A percentile compares a stretch with the other conserved stretches of the same genome.
Conservation (phyloP, 2,113 vertebrate genomes). For the Eidolon helvum region DNA sequence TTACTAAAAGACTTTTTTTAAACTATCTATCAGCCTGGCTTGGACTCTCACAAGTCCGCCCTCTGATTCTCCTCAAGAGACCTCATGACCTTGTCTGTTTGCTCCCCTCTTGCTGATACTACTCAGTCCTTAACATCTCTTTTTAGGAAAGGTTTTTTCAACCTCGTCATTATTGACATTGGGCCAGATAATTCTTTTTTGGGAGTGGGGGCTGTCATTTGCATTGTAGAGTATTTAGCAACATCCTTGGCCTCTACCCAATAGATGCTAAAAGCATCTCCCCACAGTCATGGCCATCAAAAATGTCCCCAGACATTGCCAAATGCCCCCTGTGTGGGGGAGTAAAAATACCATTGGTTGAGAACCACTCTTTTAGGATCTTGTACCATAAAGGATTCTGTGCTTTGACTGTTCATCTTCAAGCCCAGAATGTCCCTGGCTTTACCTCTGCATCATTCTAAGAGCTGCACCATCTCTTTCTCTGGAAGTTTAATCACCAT, state of each 20-base stretch:
- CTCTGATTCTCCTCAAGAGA: not conserved
- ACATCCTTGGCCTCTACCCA: no score
- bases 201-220: not conserved
- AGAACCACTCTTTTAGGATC: not conserved
- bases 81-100: not conserved
- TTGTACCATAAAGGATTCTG: not conserved
- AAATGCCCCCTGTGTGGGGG: not conserved
- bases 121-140: not conserved
- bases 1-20: not conserved
- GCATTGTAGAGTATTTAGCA: not conserved
- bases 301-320: not conserved
- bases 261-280: not conserved
- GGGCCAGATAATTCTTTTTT: not conserved
- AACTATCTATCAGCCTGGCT: not conserved
- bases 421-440: not conserved
- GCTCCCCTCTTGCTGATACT: not conserved
- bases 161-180: not conserved
- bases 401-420: not conserved
- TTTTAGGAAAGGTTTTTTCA: not conserved
- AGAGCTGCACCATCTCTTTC: not conserved
- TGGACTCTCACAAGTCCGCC: not conserved
- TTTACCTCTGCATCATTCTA: not conserved
- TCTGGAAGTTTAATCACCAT: not conserved
- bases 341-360: not conserved
- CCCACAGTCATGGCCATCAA: not conserved